phyloP scores from a whole-genome alignment of 1,140 invertebrate genomes.

The Drosophila rhopaloa region DNA sequence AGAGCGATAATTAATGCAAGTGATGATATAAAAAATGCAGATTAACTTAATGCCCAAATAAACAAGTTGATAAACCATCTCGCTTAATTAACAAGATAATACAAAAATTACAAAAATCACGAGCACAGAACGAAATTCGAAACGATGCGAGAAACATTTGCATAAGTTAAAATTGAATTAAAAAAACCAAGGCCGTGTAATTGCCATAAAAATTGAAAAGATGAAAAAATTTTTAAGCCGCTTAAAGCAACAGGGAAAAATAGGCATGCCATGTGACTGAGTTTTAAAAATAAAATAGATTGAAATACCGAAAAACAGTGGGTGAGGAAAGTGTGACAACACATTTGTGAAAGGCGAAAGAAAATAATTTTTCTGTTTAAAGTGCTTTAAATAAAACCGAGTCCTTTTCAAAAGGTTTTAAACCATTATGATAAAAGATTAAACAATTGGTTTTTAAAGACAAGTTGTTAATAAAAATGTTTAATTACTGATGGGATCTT shows the following conservation, averaged over 20 bases:
- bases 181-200: conserved; percentile 25
- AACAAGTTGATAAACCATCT: conserved; percentile 21
- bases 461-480: no score
- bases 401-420: no score
- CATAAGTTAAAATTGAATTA: conserved; percentile 23
- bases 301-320: conserved; percentile 4
- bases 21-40: neutral
- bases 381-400: neutral
- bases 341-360: neutral
- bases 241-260: conserved; percentile 10
- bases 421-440: no score
- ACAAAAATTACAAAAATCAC: conserved; percentile 4
- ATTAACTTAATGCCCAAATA: conserved; percentile 1
- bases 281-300: conserved; percentile 27
- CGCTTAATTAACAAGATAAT: conserved; percentile 28
- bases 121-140: conserved; percentile 1
- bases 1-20: neutral
- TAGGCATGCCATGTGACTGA: conserved; percentile 20
- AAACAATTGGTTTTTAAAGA: no score
- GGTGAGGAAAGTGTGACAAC: neutral
- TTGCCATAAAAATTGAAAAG: conserved; percentile 30
- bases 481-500: no score
- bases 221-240: conserved; percentile 13
- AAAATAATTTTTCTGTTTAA: neutral
- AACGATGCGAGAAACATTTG: conserved; percentile 10